Base-by-base conservation (phyloP, 2,797 vertebrate species). In the Muraenolepis orangiensis region DNA sequence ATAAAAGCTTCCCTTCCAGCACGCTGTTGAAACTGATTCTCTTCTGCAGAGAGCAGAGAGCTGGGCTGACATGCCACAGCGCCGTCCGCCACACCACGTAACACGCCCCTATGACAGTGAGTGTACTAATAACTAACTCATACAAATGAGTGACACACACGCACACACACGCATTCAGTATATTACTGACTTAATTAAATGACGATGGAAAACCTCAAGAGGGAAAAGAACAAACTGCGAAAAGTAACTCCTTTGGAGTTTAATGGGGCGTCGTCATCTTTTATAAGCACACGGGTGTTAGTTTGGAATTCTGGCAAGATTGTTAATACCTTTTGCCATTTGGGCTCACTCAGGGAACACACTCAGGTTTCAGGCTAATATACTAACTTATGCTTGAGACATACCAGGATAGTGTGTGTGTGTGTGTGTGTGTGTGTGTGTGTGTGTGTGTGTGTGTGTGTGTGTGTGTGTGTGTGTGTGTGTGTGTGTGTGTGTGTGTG, bases 1-100 rank as follows among this genome's bases (percentile, higher is more conserved):
- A 71, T 75, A 23, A 42, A n/a, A 13, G 69, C 36, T 72, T 72
- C 29, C 31, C 31, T 77, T 70, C 67, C 51, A 70, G 71, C 79
- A 26, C 16, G 30, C 26, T 46, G 13, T 29, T 46, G 13, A 70
- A 79, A 75, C 73, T 64, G 6, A 72, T 75, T 46, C 72, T 14
- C 64, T 18, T 66, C 66, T 69, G 32, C n/a, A n/a, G n/a, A n/a
- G n/a, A n/a, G 42, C 68, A 20, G 46, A 51, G 46, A 20, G 20
- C 46, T 51, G 46, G 46, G 20, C 46, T 51, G 46, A 51, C 20
- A 51, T 51, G 46, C 18, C 46, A 51, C 46, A 51, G 46, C 46
- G 6, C 8, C 20, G 51, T 61, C 66, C 40, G 71, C 36, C 51
- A 75, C 66, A 66, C 46, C 66, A 73, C 36, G 66, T 79, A 66